These are phyloP conservation scores for Panopea generosa DNA, from an alignment of 2,888 invertebrate species.

Conservation along the genomic window DNA sequence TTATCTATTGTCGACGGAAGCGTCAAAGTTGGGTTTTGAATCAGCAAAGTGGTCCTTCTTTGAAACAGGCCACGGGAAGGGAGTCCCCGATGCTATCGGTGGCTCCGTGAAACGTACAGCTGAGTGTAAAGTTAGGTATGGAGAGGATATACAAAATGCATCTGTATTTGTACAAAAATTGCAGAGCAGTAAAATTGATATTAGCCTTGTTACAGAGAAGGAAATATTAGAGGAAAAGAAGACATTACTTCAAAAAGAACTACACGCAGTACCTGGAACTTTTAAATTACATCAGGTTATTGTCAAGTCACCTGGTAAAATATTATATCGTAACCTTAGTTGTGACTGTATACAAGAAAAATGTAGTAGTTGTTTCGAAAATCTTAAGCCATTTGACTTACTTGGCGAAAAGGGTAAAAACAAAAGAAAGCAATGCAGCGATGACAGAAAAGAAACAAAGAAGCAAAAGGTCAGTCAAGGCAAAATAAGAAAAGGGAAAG, in stretches of 20 bases:
- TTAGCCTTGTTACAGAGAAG: conserved; percentile 2
- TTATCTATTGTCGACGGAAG: conserved; percentile 69
- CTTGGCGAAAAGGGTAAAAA: no score
- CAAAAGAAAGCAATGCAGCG: no score
- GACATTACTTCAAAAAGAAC: neutral
- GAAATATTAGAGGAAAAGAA: neutral
- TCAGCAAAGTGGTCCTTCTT: conserved; percentile 78
- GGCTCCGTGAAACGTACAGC: conserved; percentile 74
- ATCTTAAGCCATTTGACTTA: no score
- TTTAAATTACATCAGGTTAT: no score
- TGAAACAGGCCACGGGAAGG: conserved; percentile 82
- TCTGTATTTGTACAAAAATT: neutral
- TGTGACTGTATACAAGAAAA: no score
- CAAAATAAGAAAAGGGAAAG: no score
- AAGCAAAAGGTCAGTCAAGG: no score
- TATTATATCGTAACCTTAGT: no score
- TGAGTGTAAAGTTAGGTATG: conserved; percentile 46
- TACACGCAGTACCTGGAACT: no score
- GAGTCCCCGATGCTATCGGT: conserved; percentile 80
- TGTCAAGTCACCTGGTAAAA: no score
- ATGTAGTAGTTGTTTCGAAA: no score
- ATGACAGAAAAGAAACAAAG: no score
- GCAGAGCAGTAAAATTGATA: neutral
- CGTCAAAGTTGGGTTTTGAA: conserved; percentile 41
- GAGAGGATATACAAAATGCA: conserved; percentile 8